Base-by-base conservation (phyloP, 2,888 invertebrate species). In the Leucophenga montana region DNA sequence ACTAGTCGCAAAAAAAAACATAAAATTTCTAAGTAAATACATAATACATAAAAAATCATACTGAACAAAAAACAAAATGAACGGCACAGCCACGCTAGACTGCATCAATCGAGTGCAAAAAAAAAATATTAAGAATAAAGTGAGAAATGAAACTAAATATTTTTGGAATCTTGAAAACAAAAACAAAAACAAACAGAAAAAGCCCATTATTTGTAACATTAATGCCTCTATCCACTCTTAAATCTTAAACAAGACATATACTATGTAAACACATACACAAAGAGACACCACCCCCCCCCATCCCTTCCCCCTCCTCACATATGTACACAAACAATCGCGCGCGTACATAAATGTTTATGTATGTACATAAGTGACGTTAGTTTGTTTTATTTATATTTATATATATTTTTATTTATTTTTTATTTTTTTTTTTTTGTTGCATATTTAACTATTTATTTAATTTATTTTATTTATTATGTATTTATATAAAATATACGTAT, bases 391-490 rank as follows among this genome's bases (percentile, higher is more conserved):
- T 56, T 61, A 65, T 62, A 71, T 66, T 56, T 61, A 65, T 61
- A 70, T 67, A 65, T 57, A 67, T 59, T 80, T 76, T 77, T 83
- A 78, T 78, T 81, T 81, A 78, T 78, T 76, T 84, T 81, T 82
- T 82, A 84, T 83, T 82, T 82, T 78, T 83, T 81, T 79, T 77
- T 78, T 84, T 77, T 82, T 82, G 84, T 82, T 82, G 82, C 79
- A 84, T 79, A 83, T 84, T 82, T 82, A 84, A 82, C 84, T 82
- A 82, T 27, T 27, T 27, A 27, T 27, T 27, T 27, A 27, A 27
- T 27, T 27, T 27, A 27, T 27, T 27, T 27, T 27, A 27, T 27
- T 27, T 27, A 27, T 27, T 27, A 27, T 27, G 27, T 27, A 27
- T 27, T 27, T 27, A 27, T 27, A 27, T 44, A 64, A 27, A 31